phyloP scores from a whole-genome alignment of 2,797 vertebrate genomes.

The Mus caroli region DNA sequence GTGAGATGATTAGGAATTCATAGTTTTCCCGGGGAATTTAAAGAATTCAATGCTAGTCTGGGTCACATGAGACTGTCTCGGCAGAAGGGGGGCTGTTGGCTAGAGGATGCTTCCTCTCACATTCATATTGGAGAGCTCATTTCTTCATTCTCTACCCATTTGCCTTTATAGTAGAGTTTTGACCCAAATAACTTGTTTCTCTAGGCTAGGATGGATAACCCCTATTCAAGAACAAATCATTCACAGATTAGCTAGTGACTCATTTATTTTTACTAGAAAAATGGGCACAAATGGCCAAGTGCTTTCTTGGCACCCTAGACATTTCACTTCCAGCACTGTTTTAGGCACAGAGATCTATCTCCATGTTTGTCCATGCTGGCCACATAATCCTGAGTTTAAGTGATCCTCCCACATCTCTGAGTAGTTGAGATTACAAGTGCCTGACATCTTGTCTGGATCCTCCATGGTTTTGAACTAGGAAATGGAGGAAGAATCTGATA shows the following conservation, averaged over 20 bases:
- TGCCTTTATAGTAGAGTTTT: slow-evolving; percentile 5
- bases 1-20: neutral
- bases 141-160: neutral
- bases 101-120: neutral
- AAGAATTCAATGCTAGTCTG: neutral
- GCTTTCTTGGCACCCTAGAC: neutral
- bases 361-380: neutral
- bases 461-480: slow-evolving; percentile 32
- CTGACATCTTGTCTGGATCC: neutral
- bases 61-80: neutral
- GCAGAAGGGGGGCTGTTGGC: neutral
- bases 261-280: neutral
- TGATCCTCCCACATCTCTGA: neutral
- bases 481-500: neutral
- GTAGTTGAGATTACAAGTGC: neutral
- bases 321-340: neutral
- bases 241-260: neutral
- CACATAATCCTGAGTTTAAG: neutral
- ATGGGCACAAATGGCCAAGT: neutral
- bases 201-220: neutral
- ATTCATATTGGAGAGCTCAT: neutral
- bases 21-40: neutral
- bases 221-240: slow-evolving; percentile 12
- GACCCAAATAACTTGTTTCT: slow-evolving; percentile 44
- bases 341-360: neutral